These are phyloP conservation scores for Melanotaenia pygmaea DNA, from an alignment of 2,797 vertebrate species.

Conservation along the genomic window DNA sequence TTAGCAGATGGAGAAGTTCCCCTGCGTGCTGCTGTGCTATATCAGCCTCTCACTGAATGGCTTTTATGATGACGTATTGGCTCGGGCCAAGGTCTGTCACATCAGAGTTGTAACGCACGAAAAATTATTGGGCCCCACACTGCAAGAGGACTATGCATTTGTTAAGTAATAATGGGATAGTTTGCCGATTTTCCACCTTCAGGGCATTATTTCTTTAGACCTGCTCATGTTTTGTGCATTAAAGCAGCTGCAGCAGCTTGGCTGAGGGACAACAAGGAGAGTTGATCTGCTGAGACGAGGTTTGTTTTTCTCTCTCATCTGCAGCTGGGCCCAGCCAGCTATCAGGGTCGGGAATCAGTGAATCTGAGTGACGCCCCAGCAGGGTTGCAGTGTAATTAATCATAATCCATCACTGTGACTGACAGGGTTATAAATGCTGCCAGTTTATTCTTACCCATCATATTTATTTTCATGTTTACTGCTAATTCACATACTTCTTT, in stretches of 20 bases:
- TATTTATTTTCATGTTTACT: constrained; percentile 49
- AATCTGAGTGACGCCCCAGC: constrained; percentile 54
- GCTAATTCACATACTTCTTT: constrained; percentile 26
- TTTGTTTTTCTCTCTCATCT: constrained; percentile 44
- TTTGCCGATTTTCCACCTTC: constrained; percentile 21
- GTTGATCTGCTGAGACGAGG: constrained; percentile 8
- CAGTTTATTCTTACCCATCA: constrained; percentile 44
- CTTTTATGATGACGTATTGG: constrained; percentile 67
- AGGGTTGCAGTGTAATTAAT: constrained; percentile 65
- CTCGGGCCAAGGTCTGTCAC: constrained; percentile 44
- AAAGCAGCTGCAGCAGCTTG: constrained; percentile 15
- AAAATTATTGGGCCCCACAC: constrained; percentile 31
- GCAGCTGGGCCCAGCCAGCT: constrained; percentile 36
- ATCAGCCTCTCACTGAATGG: constrained; percentile 61
- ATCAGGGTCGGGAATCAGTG: constrained; percentile 38
- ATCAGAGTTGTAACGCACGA: constrained; percentile 53
- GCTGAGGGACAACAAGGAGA: constrained; percentile 6
- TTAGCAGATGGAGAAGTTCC: constrained; percentile 71
- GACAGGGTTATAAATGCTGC: constrained; percentile 42
- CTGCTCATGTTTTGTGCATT: constrained; percentile 19
- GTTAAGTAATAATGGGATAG: constrained; percentile 27
- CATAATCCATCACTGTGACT: constrained; percentile 62
- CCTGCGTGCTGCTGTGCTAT: constrained; percentile 55
- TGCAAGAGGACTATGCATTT: constrained; percentile 19
- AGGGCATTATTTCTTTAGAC: not conserved